Base-by-base conservation (phyloP, 1,140 invertebrate species). In the Streblospio benedicti region DNA sequence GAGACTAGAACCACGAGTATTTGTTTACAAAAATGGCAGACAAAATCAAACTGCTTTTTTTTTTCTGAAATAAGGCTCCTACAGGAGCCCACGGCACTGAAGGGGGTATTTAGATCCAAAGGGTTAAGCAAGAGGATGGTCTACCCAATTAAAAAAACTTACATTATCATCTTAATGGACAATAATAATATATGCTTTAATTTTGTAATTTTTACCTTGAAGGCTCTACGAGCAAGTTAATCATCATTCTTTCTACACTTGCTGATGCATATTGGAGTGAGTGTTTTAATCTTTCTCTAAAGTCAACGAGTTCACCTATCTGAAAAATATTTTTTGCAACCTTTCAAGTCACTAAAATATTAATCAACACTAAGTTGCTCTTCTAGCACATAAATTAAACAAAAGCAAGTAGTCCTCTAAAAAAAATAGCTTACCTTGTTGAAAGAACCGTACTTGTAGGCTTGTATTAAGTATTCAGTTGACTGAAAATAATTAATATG, bases 371-470 rank as follows among this genome's bases (percentile, higher is more conserved):
- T 32, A 32, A 61, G 16, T 43, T n/a, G 9, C 9, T 23, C 60
- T 9, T 58, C 32, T n/a, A 18, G 9, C 16, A 52, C 32, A 33
- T n/a, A 51, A 33, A 54, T 32, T 35, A 32, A 12, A 5, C 44
- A 61, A 18, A 12, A 32, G 45, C 0, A 6, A 20, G n/a, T n/a
- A n/a, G n/a, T n/a, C n/a, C n/a, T n/a, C n/a, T 18, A 62, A 18
- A 35, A 43, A 28, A 35, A 55, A 57, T 35, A 14, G 60, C 68
- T 69, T 65, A 79, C 76, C 81, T 94, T 93, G 54, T 87, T 83
- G 79, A 95, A 95, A 38, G 91, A 92, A 14, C 92, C 93, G 76
- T 86, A 95, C 72, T 93, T 93, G 76, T 95, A 96, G 2, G 89
- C 89, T 69, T 89, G 86, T 25, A 91, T 90, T 53, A 96, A 80